phyloP scores from a whole-genome alignment of 2,113 vertebrate species.

The Zosterops pallidus region DNA sequence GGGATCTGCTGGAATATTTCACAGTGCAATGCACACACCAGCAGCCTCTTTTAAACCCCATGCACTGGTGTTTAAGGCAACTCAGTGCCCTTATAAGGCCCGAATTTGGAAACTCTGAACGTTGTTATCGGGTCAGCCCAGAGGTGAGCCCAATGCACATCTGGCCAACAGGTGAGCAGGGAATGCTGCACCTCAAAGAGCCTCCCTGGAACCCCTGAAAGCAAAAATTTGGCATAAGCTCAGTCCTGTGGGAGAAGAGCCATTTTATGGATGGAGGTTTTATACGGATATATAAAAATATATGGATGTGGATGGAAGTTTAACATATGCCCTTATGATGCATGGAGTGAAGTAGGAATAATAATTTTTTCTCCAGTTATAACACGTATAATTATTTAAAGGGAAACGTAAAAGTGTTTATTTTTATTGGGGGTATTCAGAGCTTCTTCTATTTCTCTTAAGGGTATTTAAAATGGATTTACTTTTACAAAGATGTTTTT shows the following conservation, averaged over 20 bases:
- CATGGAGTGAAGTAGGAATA: background rate
- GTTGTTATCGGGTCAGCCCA: background rate
- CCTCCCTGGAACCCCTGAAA: background rate
- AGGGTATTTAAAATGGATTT: background rate
- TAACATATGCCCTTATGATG: background rate
- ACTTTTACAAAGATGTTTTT: background rate
- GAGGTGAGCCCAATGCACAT: background rate
- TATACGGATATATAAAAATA: background rate
- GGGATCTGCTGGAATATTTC: background rate
- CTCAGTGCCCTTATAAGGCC: background rate
- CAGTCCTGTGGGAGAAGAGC: background rate
- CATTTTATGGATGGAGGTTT: background rate
- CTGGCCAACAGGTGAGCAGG: background rate
- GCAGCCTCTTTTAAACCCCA: background rate
- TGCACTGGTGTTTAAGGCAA: background rate
- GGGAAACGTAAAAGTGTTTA: background rate
- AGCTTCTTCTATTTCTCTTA: background rate
- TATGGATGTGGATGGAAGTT: background rate
- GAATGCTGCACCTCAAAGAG: background rate
- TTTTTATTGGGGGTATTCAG: background rate
- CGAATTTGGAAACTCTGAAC: accelerated
- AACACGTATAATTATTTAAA: background rate
- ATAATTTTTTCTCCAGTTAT: background rate
- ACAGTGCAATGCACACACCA: background rate
- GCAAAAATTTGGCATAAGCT: background rate